Base-by-base conservation (phyloP, 1,140 invertebrate genomes). In the Caenorhabditis inopinata region DNA sequence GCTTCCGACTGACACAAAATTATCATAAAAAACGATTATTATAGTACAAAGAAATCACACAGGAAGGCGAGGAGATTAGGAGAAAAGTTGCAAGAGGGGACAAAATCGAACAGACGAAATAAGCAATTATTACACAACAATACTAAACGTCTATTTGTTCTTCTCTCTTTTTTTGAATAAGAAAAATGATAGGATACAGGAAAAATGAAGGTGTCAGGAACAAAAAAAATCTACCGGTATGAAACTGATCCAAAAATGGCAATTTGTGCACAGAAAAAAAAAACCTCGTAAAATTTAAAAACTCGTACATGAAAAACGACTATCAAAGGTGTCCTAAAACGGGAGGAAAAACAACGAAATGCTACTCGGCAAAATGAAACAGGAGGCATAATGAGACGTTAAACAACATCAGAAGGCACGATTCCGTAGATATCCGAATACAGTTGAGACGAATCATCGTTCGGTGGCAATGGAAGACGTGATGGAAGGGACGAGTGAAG, bases 401-500 rank as follows among this genome's bases (percentile, higher is more conserved):
- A 85, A 12, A 85, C 84, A 58, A 85, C 53, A 42, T 79, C 84
- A 21, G 74, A 78, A 7, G 84, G 84, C 16, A 85, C 84, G n/a
- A 85, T 83, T 73, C 84, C 84, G 46, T 85, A 84, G 45, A 85
- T 78, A 51, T 85, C 84, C 29, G 75, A 81, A 74, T 85, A 85
- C 42, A 84, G 75, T 74, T 84, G 79, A 45, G 82, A 81, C 32
- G 38, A 74, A 29, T 47, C 38, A 21, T 62, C 51, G 38, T 21
- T 79, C 53, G 68, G 23, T n/a, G 80, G 48, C 45, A 42, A 32
- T 23, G 68, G 58, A 27, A 51, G 82, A 21, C 79, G 46, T 42
- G 35, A 29, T 0, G 84, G 84, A 3, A 85, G 58, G 7, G 82
- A 49, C 4, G 79, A 78, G 45, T 47, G 47, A 9, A 85, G 27